phyloP scores from a whole-genome alignment of 2,113 vertebrate genomes.

The Atrichornis clamosus region DNA sequence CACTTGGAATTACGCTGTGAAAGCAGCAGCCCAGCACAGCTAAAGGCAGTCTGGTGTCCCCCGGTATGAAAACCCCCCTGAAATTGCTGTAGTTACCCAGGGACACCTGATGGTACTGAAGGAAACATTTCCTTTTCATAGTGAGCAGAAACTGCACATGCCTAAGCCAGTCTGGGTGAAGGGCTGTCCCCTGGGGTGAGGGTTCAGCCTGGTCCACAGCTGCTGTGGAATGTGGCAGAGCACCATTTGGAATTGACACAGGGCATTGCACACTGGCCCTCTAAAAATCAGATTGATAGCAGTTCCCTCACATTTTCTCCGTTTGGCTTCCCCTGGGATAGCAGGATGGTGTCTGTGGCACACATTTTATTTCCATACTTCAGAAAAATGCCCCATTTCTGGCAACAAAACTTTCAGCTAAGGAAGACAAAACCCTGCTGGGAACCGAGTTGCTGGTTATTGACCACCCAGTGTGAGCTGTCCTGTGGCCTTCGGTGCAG shows the following conservation, averaged over 20 bases:
- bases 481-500: background rate
- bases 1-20: background rate
- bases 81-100: no score
- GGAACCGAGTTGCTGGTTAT: background rate
- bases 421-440: background rate
- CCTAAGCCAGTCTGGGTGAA: no score
- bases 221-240: background rate
- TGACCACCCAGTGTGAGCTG: background rate
- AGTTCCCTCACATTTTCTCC: accelerated
- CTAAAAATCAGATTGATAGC: background rate
- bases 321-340: background rate
- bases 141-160: background rate
- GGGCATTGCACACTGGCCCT: background rate
- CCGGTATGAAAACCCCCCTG: background rate
- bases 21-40: background rate
- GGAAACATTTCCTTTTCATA: accelerated
- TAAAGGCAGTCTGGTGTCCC: no score
- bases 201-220: background rate
- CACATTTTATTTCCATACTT: background rate
- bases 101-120: background rate
- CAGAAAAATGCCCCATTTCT: background rate
- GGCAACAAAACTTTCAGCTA: background rate
- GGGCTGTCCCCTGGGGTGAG: background rate
- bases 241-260: background rate
- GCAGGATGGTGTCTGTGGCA: accelerated